Evolutionary conservation across 2,113 vertebrate genomes (phyloP), one percentile per base, ranked within the genome.

Genomic region (Scopus umbretta): DNA sequence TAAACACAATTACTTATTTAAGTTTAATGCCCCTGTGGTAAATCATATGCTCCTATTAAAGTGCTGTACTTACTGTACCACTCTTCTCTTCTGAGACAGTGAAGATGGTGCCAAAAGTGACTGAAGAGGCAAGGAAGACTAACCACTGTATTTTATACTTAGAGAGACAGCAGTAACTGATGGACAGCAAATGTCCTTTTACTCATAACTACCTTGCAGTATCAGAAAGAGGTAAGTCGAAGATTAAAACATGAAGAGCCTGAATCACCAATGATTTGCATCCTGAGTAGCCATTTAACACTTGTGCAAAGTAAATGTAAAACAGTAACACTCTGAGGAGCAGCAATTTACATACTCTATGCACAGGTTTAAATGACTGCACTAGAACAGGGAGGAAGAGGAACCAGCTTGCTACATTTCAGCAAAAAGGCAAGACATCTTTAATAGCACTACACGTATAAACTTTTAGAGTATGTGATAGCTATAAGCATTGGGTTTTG

Each of bases 1-100:
- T 71, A 97, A 96, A 97, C 73, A 97, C 76, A 82, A 92, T 94
- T 87, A 80, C 70, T 94, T 84, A 89, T 92, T 91, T 91, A 81
- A 94, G 68, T 91, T 94, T 91, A 85, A 96, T 66, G 58, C 62
- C 85, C 66, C 62, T 76, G 53, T 53, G 86, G 86, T 92, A 95
- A 94, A 95, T 97, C 80, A 91, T 62, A 87, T 45, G 70, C 68
- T 92, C 65, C 76, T 82, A 90, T 76, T 91, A 80, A 87, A 89
- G 78, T n/a, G 50, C 84, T 94, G 84, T 73, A 89, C 89, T 95
- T 82, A 40, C 38, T 90, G 84, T 73, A 92, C 78, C 87, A 62
- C 58, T 95, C 78, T 32, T 87, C 59, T 65, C 83, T 96, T 89
- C 70, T 5, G 6, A 91, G 91, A 87, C 55, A 85, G 78, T 21